Evolutionary conservation across 1,140 invertebrate genomes (phyloP).

Genomic region (Odontomachus brunneus): DNA sequence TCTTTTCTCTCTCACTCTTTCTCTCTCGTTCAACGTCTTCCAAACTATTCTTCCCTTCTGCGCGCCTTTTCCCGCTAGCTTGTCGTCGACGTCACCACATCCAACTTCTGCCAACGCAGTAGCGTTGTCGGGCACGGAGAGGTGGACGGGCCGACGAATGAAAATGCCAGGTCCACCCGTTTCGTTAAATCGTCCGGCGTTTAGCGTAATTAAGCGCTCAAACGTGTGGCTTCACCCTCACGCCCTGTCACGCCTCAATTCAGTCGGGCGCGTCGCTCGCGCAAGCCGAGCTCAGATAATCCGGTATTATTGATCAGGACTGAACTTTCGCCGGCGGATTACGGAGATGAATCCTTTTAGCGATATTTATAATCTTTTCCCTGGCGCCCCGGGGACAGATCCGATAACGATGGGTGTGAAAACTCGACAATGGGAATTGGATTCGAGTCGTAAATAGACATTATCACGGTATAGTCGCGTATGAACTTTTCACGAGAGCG

Average conservation of each 20-base stretch:
- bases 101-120: not conserved
- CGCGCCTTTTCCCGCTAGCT: not conserved
- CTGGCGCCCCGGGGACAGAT: not conserved
- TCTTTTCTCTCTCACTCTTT: too few species aligned
- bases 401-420: not conserved
- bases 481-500: not conserved
- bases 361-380: conserved; percentile 37
- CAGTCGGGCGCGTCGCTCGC: not conserved
- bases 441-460: conserved; percentile 14
- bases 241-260: conserved; percentile 5
- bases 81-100: too few species aligned
- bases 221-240: conserved; percentile 8
- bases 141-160: too few species aligned
- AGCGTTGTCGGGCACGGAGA: too few species aligned
- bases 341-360: conserved; percentile 45
- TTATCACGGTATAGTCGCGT: not conserved
- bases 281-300: conserved; percentile 35
- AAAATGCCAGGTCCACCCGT: not conserved
- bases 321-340: conserved; percentile 50
- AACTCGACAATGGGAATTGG: not conserved
- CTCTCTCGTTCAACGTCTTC: not conserved
- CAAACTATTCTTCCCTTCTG: not conserved
- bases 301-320: conserved; percentile 50
- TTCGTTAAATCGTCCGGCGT: conserved; percentile 23
- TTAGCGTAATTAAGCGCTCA: conserved; percentile 41